Base-by-base conservation (phyloP, 2,888 invertebrate genomes). In the Parnassius mnemosyne region DNA sequence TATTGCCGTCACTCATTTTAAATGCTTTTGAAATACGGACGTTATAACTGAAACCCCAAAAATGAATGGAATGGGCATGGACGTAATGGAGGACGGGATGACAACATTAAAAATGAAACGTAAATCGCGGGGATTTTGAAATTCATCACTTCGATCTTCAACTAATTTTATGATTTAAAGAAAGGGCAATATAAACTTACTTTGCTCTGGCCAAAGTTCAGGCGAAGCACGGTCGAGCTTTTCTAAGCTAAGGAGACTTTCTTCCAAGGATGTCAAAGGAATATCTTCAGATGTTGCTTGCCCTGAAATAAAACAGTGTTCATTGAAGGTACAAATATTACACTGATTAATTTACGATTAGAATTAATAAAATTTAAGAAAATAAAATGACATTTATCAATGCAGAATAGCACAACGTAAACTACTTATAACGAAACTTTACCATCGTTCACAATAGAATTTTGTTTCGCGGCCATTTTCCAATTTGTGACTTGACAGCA, bases 171-270 rank as follows among this genome's bases (percentile, higher is more conserved):
- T 46, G 65, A 61, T 9, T 61, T 34, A 50, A 51, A 25, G 44
- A 60, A 50, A 54, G 16, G 53, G 53, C 62, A 44, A 57, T 12
- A 65, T 57, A 16, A 41, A 90, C 95, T 94, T 93, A 97, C 98
- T 96, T 92, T 97, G 96, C 86, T 98, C 98, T 34, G 98, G 98
- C 98, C 98, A 99, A 76, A 98, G 87, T 81, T 98, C 98, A 44
- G 98, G 98, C 2, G 98, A 98, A n/a, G 97, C 94, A 72, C 98
- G 93, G 85, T 98, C 98, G 73, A 99, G 89, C 81, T 96, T 97
- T 89, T 99, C 98, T 78, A 96, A 93, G 78, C 97, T 97, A 74
- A 97, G 92, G 65, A 98, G 92, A 80, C 94, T 95, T 78, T 95
- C 95, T 81, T 96, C 96, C 71, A 92, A 80, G 65, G 89, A 88